Evolutionary conservation across 2,797 vertebrate species (phyloP), one percentile per base, ranked within the genome.

Genomic region (Oophaga sylvatica): DNA sequence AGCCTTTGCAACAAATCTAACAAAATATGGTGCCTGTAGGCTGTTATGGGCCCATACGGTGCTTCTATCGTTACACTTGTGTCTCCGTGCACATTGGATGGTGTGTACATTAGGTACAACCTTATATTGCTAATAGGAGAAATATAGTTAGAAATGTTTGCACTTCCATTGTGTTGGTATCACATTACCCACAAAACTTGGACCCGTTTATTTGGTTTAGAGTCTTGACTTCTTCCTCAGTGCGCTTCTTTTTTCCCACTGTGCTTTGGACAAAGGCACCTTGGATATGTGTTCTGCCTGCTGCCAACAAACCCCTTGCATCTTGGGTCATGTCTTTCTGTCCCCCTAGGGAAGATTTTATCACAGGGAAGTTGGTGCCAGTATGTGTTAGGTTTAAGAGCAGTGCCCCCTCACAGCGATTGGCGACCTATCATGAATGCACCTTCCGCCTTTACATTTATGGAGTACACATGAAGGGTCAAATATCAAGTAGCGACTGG

Each of bases 321-420:
- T 57, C 41, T 56, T 60, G 29, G 19, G 56, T 68, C 53, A 73
- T 83, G 68, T 80, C 26, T 57, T 35, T 31, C 56, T 80, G 26
- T 83, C 68, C 68, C 68, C 57, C 53, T 17, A 53, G 81, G 81
- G 53, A 60, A 83, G 56, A 45, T 12, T 16, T 60, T 70, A 35
- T 35, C 81, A 71, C 17, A 29, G 31, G 56, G 56, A 60, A 60
- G 65, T 56, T 48, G 65, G 53, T 83, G 81, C 68, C 68, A 83
- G 19, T 60, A 73, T 83, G 57, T 22, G 73, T 83, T 75, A 59
- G 48, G 57, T 45, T 31, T 83, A 60, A 73, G 31, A 16, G 10
- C 29, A 15, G 15, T 73, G 19, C 19, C n/a, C 81, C 81, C 26
- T 20, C 41, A 53, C 15, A 48, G 63, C 60, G 56, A 16, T 83